Base-by-base conservation (phyloP, 2,888 invertebrate species). In the Acleris holmiana region DNA sequence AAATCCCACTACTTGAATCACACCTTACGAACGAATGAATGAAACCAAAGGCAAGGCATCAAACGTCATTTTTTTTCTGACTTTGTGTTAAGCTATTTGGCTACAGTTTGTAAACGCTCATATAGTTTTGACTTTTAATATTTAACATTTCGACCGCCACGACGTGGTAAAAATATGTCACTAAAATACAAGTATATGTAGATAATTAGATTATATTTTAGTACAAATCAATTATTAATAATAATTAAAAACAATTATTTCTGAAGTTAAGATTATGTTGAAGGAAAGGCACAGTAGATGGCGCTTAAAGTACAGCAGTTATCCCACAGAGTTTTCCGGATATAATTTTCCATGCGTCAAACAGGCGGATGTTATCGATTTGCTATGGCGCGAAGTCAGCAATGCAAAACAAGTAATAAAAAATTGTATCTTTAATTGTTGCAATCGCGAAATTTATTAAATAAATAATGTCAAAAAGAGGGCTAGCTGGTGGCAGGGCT, bases 1-100 rank as follows among this genome's bases (percentile, higher is more conserved):
- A 76, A 77, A 77, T 77, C 74, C 73, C 78, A 77, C 78, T 74
- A 71, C 74, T 82, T 86, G 86, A 84, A 86, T 86, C 83, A 85
- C 86, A 66, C 62, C 63, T 76, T 74, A 66, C 68, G 71, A 72
- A 71, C 70, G 73, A 73, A 69, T 68, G 69, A 71, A 62, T 54
- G 66, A 66, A 75, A 73, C 67, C 69, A 72, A 68, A 74, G 73
- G 72, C 71, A 73, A 69, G 68, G 71, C 68, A 73, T 76, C 69
- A 75, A 73, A 61, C 21, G 60, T 53, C 56, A 29, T 8, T 0
- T 29, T 29, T 65, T 59, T 51, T 59, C 55, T 51, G 21, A 53
- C 25, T 40, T 47, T 29, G 17, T 29, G 8, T 29, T 13, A 50
- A 50, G 50, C 60, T 60, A 23, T 65, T 65, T 55, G 7, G 40